Percentiles rank a stretch among this genome's conserved stretches.
phyloP scores from a whole-genome alignment of 2,888 invertebrate species.

The Zaprionus obscuricornis region DNA sequence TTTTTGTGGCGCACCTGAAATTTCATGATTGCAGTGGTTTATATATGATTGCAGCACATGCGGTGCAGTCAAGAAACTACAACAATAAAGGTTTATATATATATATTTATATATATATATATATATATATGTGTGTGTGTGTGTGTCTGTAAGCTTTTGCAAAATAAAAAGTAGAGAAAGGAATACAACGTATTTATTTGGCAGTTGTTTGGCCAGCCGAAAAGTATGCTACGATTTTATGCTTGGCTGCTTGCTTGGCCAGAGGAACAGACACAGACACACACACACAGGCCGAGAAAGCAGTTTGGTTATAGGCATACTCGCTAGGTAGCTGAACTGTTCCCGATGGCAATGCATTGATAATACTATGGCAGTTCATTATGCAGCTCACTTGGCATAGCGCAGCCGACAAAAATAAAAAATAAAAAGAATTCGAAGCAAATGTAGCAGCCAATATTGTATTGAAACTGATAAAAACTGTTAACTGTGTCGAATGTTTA shows the following conservation, averaged over 20 bases:
- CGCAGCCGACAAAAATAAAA: slow-evolving; percentile 37
- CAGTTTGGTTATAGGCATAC: slow-evolving; percentile 2
- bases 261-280: slow-evolving; percentile 3
- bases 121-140: slow-evolving; percentile 3
- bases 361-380: slow-evolving; percentile 71
- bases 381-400: slow-evolving; percentile 66
- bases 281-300: not conserved
- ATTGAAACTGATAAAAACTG: slow-evolving; percentile 46
- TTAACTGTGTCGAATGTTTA: not conserved
- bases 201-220: slow-evolving; percentile 35
- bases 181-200: slow-evolving; percentile 42
- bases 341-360: slow-evolving; percentile 61
- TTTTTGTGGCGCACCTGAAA: slow-evolving; percentile 64
- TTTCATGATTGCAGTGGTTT: slow-evolving; percentile 58
- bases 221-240: slow-evolving; percentile 61
- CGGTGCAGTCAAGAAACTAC: slow-evolving; percentile 29
- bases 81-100: slow-evolving; percentile 15
- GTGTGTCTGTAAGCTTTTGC: slow-evolving; percentile 1
- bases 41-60: slow-evolving; percentile 38
- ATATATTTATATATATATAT: slow-evolving; percentile 5
- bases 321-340: slow-evolving; percentile 17
- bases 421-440: too few species aligned
- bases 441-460: too few species aligned
- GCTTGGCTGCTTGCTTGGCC: slow-evolving; percentile 31
- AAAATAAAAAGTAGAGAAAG: slow-evolving; percentile 9